phyloP scores from a whole-genome alignment of 2,888 invertebrate genomes.

The Caenorhabditis panamensis region DNA sequence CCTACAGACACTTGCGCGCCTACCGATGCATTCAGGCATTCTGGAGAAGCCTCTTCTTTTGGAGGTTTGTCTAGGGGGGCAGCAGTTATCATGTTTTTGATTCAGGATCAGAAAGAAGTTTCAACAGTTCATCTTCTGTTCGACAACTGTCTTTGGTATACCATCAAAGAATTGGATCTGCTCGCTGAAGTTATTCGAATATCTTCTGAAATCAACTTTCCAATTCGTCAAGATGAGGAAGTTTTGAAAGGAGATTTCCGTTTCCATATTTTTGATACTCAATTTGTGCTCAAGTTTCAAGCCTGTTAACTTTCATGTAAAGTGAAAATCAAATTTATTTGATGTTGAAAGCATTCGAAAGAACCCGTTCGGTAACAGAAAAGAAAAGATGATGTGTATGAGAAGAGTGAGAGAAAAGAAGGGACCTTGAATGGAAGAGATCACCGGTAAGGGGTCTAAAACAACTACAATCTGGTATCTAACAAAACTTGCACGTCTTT shows the following conservation, averaged over 20 bases:
- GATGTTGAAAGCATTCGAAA: constrained; percentile 43
- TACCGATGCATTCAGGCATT: constrained; percentile 1
- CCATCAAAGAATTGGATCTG: constrained; percentile 23
- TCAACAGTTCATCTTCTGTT: constrained; percentile 28
- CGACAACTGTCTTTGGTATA: constrained; percentile 30
- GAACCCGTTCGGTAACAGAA: constrained; percentile 32
- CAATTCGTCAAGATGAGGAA: constrained; percentile 22
- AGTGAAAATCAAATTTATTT: not conserved
- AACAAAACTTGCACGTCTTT: constrained; percentile 80
- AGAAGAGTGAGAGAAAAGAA: constrained; percentile 10
- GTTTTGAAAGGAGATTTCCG: constrained; percentile 32
- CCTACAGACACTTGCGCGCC: constrained; percentile 5
- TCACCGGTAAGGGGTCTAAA: constrained; percentile 33
- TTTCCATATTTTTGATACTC: constrained; percentile 19
- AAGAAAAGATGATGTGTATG: constrained; percentile 6
- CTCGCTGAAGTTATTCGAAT: constrained; percentile 19
- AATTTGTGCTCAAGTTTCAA: constrained; percentile 37
- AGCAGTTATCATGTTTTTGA: not conserved
- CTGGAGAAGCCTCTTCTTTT: not conserved
- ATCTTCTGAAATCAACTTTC: constrained; percentile 18
- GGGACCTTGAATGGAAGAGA: constrained; percentile 55
- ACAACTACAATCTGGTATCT: constrained; percentile 13
- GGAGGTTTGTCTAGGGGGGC: not conserved
- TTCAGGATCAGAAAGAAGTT: constrained; percentile 17
- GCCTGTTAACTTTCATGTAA: not conserved